Evolutionary conservation across 2,888 invertebrate species (phyloP).

Genomic region (Pristionchus mayeri): DNA sequence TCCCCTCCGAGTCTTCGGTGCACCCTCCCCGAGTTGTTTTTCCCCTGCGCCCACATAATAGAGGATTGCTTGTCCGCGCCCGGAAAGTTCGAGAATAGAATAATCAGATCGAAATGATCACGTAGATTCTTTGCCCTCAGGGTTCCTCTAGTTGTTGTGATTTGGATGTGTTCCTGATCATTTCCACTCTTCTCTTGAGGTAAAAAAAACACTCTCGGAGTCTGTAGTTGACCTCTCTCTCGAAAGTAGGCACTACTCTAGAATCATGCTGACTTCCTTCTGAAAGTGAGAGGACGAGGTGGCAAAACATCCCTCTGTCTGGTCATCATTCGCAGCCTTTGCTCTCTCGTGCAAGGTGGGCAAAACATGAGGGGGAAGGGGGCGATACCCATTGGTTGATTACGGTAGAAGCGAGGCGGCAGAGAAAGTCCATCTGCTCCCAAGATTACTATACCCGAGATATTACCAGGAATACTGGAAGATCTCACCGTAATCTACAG

Average conservation of each 20-base stretch:
- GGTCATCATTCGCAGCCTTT: neutral
- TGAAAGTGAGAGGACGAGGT: neutral
- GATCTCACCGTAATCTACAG: too few species aligned
- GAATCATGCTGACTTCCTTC: neutral
- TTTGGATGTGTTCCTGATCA: too few species aligned
- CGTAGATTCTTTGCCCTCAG: too few species aligned
- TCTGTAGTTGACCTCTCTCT: too few species aligned
- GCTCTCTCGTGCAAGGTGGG: neutral
- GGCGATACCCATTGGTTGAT: neutral
- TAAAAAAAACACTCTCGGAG: too few species aligned
- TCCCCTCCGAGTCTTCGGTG: neutral
- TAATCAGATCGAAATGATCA: neutral
- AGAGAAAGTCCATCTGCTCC: neutral
- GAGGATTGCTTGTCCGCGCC: neutral
- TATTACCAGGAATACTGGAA: too few species aligned
- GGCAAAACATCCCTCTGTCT: neutral
- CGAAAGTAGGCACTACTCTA: too few species aligned
- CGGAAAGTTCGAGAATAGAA: too few species aligned
- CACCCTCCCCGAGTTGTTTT: neutral
- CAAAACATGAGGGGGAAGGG: neutral
- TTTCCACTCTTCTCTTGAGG: too few species aligned
- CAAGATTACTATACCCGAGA: too few species aligned
- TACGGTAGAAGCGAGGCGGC: neutral
- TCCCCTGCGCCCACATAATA: neutral
- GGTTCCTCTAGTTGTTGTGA: too few species aligned